These are phyloP conservation scores for Deroplatys truncata DNA, from an alignment of 2,888 invertebrate genomes.

Conservation along the genomic window DNA sequence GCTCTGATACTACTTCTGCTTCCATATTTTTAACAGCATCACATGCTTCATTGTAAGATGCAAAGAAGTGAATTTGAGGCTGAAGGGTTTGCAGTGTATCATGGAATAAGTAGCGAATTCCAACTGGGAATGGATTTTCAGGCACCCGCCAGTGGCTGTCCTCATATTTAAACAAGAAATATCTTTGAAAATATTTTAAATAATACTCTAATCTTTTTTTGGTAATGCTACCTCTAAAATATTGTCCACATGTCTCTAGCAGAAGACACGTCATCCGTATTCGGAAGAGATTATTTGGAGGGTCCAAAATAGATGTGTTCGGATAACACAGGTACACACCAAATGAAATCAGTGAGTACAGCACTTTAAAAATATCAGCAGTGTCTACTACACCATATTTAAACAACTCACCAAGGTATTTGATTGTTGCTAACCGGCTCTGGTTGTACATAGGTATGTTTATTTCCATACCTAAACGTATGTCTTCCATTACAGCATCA, in stretches of 20 bases:
- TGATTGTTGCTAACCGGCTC: constrained; percentile 86
- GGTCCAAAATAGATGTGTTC: constrained; percentile 68
- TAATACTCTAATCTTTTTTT: constrained; percentile 88
- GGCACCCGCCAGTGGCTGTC: constrained; percentile 67
- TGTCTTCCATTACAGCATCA: constrained; percentile 92
- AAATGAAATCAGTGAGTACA: constrained; percentile 90
- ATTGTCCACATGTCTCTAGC: constrained; percentile 89
- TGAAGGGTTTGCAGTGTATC: constrained; percentile 77
- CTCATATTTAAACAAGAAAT: constrained; percentile 77
- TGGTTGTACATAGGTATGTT: constrained; percentile 91
- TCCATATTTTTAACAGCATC: constrained; percentile 65
- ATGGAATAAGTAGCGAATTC: constrained; percentile 81
- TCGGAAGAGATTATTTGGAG: constrained; percentile 85
- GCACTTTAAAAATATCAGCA: constrained; percentile 76
- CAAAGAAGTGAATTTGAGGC: constrained; percentile 73
- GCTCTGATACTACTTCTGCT: background rate
- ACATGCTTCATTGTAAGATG: constrained; percentile 76
- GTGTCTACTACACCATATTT: constrained; percentile 94
- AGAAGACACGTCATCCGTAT: constrained; percentile 83
- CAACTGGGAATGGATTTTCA: constrained; percentile 78
- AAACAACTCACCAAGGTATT: constrained; percentile 94
- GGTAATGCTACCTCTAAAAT: constrained; percentile 87
- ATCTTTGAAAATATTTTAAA: constrained; percentile 66
- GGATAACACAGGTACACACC: constrained; percentile 74
- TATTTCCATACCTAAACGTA: constrained; percentile 80